A percentile compares a stretch with the other conserved stretches of the same genome.
These are phyloP conservation scores for Cataglyphis rosenhaueri DNA, from an alignment of 2,888 invertebrate genomes.

Conservation along the genomic window DNA sequence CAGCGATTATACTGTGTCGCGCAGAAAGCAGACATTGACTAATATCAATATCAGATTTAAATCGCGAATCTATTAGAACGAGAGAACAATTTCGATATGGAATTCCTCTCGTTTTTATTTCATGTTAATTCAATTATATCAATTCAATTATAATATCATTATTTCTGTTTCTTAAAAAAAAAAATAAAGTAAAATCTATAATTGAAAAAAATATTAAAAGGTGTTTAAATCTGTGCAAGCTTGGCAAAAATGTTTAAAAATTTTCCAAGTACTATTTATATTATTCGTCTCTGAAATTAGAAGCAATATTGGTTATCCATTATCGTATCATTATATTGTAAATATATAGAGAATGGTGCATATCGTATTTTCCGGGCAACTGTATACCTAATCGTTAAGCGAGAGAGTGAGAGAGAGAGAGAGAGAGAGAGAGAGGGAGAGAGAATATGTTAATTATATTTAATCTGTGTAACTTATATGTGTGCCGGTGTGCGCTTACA, in stretches of 20 bases:
- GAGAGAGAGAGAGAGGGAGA: neutral
- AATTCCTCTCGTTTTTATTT: neutral
- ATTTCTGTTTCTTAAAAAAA: neutral
- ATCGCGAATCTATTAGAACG: constrained; percentile 16
- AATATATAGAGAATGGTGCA: neutral
- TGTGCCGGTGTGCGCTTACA: constrained; percentile 1
- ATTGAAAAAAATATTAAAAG: neutral
- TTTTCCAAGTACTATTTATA: neutral
- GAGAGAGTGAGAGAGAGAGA: constrained; percentile 7
- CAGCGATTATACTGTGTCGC: constrained; percentile 4
- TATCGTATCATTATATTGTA: neutral
- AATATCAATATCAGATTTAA: constrained; percentile 29
- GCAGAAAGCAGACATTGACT: constrained; percentile 7
- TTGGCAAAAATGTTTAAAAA: neutral
- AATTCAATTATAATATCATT: neutral
- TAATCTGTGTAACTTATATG: constrained; percentile 41
- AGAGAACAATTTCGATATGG: neutral
- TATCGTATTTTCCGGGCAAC: neutral
- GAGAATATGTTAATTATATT: constrained; percentile 58
- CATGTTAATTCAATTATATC: too few relatives aligned
- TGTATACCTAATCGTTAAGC: neutral
- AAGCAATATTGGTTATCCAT: neutral
- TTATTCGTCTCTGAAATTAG: neutral
- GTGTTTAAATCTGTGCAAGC: neutral
- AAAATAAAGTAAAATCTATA: neutral